A percentile compares a stretch with the other conserved stretches of the same genome.
Evolutionary conservation across 2,888 invertebrate species (phyloP).

Genomic region (Nebria salina): DNA sequence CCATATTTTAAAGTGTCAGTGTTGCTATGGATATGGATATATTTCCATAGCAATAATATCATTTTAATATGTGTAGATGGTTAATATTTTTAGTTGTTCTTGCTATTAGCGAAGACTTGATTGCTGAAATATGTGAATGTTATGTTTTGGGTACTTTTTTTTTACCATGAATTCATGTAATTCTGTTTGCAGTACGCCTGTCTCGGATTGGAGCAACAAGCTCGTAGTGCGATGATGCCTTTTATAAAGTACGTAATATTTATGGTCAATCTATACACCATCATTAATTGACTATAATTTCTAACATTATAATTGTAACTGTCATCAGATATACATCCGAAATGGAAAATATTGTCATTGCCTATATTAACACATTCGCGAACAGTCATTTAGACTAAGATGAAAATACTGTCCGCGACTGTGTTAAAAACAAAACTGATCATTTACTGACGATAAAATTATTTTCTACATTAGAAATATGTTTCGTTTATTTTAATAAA

Average conservation of each 20-base stretch:
- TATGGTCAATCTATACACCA: slow-evolving; percentile 1
- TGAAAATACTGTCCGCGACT: no score
- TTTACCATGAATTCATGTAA: slow-evolving; percentile 42
- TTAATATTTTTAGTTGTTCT: background rate
- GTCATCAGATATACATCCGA: background rate
- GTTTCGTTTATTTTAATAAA: no score
- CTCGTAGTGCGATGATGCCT: slow-evolving; percentile 73
- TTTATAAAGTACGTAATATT: slow-evolving; percentile 54
- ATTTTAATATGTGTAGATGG: no score
- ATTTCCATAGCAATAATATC: no score
- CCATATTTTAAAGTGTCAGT: no score
- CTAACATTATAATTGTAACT: background rate
- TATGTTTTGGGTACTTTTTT: slow-evolving; percentile 7
- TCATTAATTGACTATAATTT: background rate
- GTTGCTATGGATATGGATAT: no score
- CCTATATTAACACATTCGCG: no score
- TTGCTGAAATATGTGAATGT: background rate
- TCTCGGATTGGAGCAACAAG: slow-evolving; percentile 87
- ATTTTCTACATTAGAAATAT: no score
- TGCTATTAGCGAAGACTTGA: background rate
- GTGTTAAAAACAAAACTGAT: no score
- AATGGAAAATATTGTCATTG: no score
- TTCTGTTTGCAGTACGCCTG: slow-evolving; percentile 87
- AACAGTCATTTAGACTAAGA: no score
- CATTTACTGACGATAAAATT: no score